Evolutionary conservation across 2,888 invertebrate genomes (phyloP), one percentile per base, ranked within the genome.

Genomic region (Mythimna lalbum): DNA sequence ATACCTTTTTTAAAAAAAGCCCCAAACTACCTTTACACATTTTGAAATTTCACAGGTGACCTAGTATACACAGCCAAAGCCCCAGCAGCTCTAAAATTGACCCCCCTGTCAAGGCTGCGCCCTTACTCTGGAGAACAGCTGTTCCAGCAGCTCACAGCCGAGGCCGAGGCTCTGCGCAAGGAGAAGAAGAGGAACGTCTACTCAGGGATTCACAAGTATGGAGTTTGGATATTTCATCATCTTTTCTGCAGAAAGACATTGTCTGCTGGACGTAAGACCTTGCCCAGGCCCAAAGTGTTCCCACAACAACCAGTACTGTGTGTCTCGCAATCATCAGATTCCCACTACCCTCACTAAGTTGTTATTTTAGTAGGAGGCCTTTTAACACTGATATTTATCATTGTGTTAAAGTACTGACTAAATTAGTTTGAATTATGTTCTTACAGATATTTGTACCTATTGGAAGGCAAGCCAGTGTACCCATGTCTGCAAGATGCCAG

Each of bases 161-260:
- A 98, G 90, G 98, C 98, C 0, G 98, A 98, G 66, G 97, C 97
- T 19, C 90, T 98, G n/a, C 94, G 98, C 67, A 98, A 98, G 89
- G 98, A 98, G 87, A 98, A 98, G 92, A 98, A 98, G 90, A 96
- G 98, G 61, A 98, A 97, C 89, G 97, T 97, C 1, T 97, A 98
- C 89, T 97, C 98, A 3, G 98, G 98, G 5, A 97, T 98, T 79
- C 98, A 98, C 89, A 98, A 98, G 97, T 96, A 86, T 79, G 90
- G 12, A 9, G 4, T 19, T 39, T 43, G 17, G 6, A 43, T 43
- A 43, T 43, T 19, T 43, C 9, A 14, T 43, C 43, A 39, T 14
- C 14, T 14, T 39, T 39, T 39, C 14, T 12, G 14, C 39, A 3
- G 39, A 39, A 1, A 33, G 6, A 6, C 33, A 33, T 33, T 9